Percentiles rank a stretch among this genome's conserved stretches.
phyloP scores from a whole-genome alignment of 2,113 vertebrate species.

The human (Homo sapiens) region GRCh38 chr5:172215001-172215500 shows the following conservation, averaged over 20 bases:
- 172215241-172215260: background rate
- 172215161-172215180: background rate
- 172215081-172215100: background rate
- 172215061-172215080: background rate
- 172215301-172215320: background rate
- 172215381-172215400: background rate
- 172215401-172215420: background rate
- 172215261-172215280: background rate
- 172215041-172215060: background rate
- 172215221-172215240: background rate
- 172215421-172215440: background rate
- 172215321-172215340: background rate
- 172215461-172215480: background rate
- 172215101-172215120: background rate
- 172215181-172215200: background rate
- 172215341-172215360: background rate
- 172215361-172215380: background rate
- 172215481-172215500: background rate
- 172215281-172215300: background rate
- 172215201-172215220: background rate
- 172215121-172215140: background rate
- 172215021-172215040: background rate
- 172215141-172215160: background rate
- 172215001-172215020: background rate
- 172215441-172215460: background rate